Evolutionary conservation across 53 echinoderm and acorn worm species (phyloP), one percentile per base, ranked within the genome.

Genomic region (Echinarachnius parma): DNA sequence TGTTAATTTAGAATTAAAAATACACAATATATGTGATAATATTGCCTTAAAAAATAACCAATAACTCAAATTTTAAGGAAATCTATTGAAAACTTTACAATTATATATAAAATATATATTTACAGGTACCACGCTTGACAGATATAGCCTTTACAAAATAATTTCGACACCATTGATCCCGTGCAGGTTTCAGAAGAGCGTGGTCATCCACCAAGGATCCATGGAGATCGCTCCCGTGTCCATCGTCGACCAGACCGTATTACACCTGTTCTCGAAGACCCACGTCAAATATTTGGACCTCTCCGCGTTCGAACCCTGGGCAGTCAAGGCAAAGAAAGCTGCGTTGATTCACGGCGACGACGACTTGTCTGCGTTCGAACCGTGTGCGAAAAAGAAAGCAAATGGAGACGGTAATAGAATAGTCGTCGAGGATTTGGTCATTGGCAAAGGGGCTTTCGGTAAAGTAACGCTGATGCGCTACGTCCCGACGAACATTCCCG

Each of bases 391-490:
- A n/a, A n/a, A n/a, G n/a, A n/a, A n/a, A n/a, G n/a, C n/a, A n/a
- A n/a, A n/a, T n/a, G n/a, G n/a, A n/a, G n/a, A n/a, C n/a, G n/a
- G n/a, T n/a, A n/a, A n/a, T n/a, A n/a, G n/a, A n/a, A n/a, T n/a
- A n/a, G n/a, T n/a, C n/a, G n/a, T n/a, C n/a, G 53, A 69, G 35
- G 74, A 56, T 39, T 19, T 72, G 26, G 25, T 72, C 13, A 56
- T 72, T 13, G 74, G 74, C 3, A 39, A 56, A 57, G 74, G 74
- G 37, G 74, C 74, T 9, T 72, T 72, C 28, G 74, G 56, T 3
- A 72, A 56, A 20, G 74, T 72, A 26, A 55, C 19, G 14, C 74
- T 72, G 33, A 72, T 72, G 74, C 74, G 57, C 8, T 72, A 56
- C 42, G 3, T 72, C 21, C 74, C 74, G 16, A 56, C 56, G 1